Evolutionary conservation across 1,140 invertebrate species (phyloP), one percentile per base, ranked within the genome.

Genomic region (Mesaphorura yosii): DNA sequence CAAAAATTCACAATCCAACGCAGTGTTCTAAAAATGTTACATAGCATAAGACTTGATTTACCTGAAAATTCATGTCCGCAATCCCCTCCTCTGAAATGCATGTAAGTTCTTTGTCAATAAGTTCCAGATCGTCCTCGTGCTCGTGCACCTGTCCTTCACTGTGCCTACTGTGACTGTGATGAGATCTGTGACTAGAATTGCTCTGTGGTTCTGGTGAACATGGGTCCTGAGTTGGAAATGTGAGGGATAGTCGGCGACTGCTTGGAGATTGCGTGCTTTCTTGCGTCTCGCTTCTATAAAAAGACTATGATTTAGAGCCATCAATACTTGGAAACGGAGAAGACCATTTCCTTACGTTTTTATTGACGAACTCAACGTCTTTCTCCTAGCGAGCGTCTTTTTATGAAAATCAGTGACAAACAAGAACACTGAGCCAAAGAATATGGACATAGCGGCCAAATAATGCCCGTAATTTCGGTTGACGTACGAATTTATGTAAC

Each of bases 1-100:
- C 34, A 31, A 4, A 51, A 41, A 60, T 34, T 34, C 4, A 31
- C 19, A 7, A 10, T 46, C 7, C 7, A 6, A 46, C 31, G 28
- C 19, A 29, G 25, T 3, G 22, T 46, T 46, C 20, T 48, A 5
- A 19, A 5, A 48, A 27, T 19, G 7, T 17, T 12, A 6, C 17
- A 7, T 10, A 7, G 6, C 17, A 10, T 20, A 17, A 10, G 10
- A 17, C 17, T 6, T 41, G 7, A 41, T 10, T 41, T 55, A 63
- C 61, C 47, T 63, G 83, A 49, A 85, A 75, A 70, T 87, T 83
- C 74, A 87, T 81, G 64, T 87, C 84, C 1, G 84, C 81, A 25
- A 86, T 83, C 29, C 84, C 84, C 66, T 88, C 85, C 66, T 89
- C 86, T 4, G 84, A 87, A 62, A 89, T 89, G 66, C 85, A 88